Evolutionary conservation across 2,888 invertebrate genomes (phyloP), one percentile per base, ranked within the genome.

Genomic region (Cybosia mesomella): DNA sequence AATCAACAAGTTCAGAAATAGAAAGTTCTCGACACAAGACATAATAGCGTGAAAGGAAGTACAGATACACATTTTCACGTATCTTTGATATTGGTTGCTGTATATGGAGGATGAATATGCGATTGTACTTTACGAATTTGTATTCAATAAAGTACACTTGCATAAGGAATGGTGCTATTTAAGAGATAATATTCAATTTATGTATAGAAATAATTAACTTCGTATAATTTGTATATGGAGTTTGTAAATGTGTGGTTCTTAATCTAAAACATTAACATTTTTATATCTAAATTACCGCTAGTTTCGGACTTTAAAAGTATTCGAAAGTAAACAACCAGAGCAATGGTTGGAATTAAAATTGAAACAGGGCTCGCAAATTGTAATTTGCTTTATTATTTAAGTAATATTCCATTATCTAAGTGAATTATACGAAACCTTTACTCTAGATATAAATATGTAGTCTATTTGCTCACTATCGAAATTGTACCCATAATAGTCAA

Each of bases 391-490:
- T 87, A 87, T 85, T 85, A 88, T 91, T 85, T 93, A 92, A 93
- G 92, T 92, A 89, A 89, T 93, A 94, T 94, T 94, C 94, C 94
- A 94, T 93, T 93, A 91, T 87, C 89, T 92, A 91, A 91, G 91
- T 91, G 91, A 92, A 91, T 88, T 91, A 86, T 92, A 88, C 89
- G 87, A 86, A 88, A 85, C 81, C 85, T 84, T 84, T 90, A 88
- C 85, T 87, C 84, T 91, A 92, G 91, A 87, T 87, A 85, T 90
- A 89, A 88, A 91, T 91, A 89, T 92, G 86, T 86, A 85, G 87
- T 89, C 86, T 92, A 93, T 92, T 94, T 94, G 94, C 94, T 94
- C 94, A 94, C 91, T 90, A 90, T 90, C 89, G 83, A 92, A 94
- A 92, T 93, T 92, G 85, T 93, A 92, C 89, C 89, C 88, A 85